Percentiles rank a stretch among this genome's conserved stretches.
phyloP scores from a whole-genome alignment of 2,113 vertebrate genomes.

The Bagarius yarrelli region DNA sequence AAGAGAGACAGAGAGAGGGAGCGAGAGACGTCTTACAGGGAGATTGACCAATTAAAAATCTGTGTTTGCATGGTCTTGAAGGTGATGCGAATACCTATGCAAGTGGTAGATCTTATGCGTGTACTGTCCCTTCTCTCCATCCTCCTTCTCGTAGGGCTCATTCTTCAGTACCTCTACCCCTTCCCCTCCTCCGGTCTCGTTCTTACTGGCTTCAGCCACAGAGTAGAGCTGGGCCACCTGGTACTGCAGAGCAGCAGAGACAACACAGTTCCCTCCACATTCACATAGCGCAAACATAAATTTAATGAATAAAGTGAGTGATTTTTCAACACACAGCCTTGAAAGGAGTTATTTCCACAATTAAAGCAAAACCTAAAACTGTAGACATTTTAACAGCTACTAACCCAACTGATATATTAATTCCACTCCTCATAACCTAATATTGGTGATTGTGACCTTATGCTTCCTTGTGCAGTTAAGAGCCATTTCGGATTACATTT shows the following conservation, averaged over 20 bases:
- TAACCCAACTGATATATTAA: background rate
- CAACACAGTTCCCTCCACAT: background rate
- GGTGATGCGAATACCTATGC: conserved; percentile 60
- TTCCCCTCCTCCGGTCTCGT: conserved; percentile 96
- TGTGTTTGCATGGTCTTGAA: background rate
- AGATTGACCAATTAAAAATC: too few species aligned
- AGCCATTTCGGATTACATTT: background rate
- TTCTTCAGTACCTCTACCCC: conserved; percentile 92
- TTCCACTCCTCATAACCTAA: background rate
- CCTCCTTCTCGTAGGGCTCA: conserved; percentile 86
- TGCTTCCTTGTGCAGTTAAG: background rate
- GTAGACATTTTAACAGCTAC: background rate
- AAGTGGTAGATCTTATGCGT: conserved; percentile 96
- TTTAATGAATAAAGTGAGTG: background rate
- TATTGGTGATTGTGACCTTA: background rate
- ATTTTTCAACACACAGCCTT: background rate
- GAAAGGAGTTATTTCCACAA: background rate
- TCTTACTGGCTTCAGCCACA: conserved; percentile 95
- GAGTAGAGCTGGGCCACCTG: conserved; percentile 94
- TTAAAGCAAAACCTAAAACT: background rate
- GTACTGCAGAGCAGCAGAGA: conserved; percentile 73
- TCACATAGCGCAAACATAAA: background rate
- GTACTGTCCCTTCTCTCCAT: conserved; percentile 93
- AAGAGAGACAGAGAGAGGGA: background rate
- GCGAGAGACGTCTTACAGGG: too few species aligned